Evolutionary conservation across 2,797 vertebrate species (phyloP).

Genomic region (Platalea minor): DNA sequence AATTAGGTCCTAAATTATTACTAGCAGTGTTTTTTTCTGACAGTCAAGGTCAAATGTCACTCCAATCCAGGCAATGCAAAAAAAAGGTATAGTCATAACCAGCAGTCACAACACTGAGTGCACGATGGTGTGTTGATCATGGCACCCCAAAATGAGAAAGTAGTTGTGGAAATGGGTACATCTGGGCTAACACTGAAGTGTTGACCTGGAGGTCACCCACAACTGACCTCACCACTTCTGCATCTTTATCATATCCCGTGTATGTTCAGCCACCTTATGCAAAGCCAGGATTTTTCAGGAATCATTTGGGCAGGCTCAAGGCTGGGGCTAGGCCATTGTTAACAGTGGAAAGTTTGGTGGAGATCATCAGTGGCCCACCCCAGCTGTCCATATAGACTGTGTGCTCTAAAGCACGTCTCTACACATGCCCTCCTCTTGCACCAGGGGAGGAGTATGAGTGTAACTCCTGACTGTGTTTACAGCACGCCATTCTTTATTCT

Average conservation of each 20-base stretch:
- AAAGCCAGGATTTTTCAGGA: background rate
- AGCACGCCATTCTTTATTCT: background rate
- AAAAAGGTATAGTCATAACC: background rate
- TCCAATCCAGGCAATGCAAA: background rate
- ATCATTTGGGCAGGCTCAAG: background rate
- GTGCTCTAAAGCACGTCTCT: background rate
- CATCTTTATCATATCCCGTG: background rate
- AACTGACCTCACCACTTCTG: background rate
- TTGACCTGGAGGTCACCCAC: background rate
- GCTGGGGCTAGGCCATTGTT: background rate
- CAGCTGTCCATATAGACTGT: background rate
- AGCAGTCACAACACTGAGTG: background rate
- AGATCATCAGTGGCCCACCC: background rate
- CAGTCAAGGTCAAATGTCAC: background rate
- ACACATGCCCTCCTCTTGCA: fast-evolving
- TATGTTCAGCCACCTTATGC: background rate
- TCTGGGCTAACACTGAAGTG: background rate
- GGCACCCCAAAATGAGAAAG: background rate
- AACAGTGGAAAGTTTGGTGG: background rate
- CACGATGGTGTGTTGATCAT: background rate
- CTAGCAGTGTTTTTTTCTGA: background rate
- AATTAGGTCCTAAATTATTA: background rate
- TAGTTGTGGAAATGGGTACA: background rate
- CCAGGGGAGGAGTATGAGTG: background rate
- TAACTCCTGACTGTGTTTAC: background rate